Percentiles rank a stretch among this genome's conserved stretches.
These are phyloP conservation scores for Erpobdella octoculata DNA, from an alignment of 2,888 invertebrate genomes.

Conservation along the genomic window DNA sequence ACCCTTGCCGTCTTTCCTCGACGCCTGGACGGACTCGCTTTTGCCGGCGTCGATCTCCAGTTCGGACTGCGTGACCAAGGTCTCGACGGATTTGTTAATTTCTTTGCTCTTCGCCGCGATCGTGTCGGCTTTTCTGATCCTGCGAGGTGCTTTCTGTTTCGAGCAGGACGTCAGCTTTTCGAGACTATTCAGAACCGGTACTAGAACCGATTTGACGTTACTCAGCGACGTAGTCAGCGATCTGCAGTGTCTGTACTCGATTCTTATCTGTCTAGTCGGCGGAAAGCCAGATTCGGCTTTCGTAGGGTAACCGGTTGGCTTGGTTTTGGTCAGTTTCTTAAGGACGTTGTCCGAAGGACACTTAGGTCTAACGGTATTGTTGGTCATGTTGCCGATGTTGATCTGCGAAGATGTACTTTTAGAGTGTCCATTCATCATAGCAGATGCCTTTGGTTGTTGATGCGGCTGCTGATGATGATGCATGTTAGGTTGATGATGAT, in stretches of 20 bases:
- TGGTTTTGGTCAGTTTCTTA: not conserved
- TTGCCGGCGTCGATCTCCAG: not conserved
- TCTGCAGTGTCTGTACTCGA: conserved; percentile 1
- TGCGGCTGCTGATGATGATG: not conserved
- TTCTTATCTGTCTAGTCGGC: not conserved
- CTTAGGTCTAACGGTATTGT: conserved; percentile 2
- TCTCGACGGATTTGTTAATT: conserved; percentile 16
- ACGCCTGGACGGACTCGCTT: not conserved
- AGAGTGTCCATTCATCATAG: conserved; percentile 2
- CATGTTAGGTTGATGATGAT: not conserved
- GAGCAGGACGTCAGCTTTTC: conserved; percentile 23
- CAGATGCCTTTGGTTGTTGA: not conserved
- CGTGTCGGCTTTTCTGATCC: not conserved
- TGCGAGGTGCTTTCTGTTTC: not conserved
- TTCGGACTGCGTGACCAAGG: not conserved
- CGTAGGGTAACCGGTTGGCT: not conserved
- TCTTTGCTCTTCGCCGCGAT: conserved; percentile 3
- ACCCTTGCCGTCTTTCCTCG: not conserved
- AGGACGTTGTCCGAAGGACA: conserved; percentile 4
- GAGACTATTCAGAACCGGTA: conserved; percentile 20
- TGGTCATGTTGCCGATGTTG: not conserved
- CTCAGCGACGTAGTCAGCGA: conserved; percentile 20
- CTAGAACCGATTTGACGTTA: conserved; percentile 22
- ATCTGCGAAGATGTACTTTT: conserved; percentile 22
- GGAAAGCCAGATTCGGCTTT: not conserved